Percentiles rank a stretch among this genome's conserved stretches.
Evolutionary conservation across 2,113 vertebrate genomes (phyloP).

Genomic region (Tursiops truncatus): DNA sequence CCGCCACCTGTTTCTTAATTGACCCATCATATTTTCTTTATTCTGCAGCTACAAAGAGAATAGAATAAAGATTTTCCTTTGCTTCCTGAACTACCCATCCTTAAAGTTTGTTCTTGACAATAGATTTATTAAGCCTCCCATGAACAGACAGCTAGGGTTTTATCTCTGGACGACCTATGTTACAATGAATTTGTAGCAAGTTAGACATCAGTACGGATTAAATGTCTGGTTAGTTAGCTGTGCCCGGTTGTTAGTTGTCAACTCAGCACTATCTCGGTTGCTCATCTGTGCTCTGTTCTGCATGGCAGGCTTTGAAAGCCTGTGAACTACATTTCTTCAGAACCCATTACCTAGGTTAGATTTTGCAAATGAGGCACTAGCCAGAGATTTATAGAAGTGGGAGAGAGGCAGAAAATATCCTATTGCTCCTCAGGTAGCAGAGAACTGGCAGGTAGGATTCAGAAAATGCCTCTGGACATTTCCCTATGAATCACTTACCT

Average conservation of each 20-base stretch:
- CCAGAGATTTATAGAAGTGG: background rate
- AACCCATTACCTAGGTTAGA: slow-evolving; percentile 1
- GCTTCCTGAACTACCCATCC: background rate
- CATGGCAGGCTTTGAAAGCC: background rate
- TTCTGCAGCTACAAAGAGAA: background rate
- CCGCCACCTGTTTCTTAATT: background rate
- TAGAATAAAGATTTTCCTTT: background rate
- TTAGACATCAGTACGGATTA: background rate
- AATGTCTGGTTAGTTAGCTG: background rate
- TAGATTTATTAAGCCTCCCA: background rate
- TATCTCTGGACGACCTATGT: background rate
- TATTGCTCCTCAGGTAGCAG: background rate
- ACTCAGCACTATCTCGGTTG: background rate
- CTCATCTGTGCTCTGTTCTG: background rate
- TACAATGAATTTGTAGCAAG: background rate
- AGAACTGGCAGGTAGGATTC: background rate
- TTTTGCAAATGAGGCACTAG: background rate
- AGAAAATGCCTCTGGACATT: background rate
- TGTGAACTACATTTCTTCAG: background rate
- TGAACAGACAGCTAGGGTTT: background rate
- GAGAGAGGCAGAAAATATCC: background rate
- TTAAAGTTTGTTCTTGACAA: background rate
- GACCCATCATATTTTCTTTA: background rate
- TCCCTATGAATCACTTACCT: background rate
- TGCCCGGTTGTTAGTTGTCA: background rate